Evolutionary conservation across 2,113 vertebrate genomes (phyloP).

Genomic region (Aplodontia rufa): DNA sequence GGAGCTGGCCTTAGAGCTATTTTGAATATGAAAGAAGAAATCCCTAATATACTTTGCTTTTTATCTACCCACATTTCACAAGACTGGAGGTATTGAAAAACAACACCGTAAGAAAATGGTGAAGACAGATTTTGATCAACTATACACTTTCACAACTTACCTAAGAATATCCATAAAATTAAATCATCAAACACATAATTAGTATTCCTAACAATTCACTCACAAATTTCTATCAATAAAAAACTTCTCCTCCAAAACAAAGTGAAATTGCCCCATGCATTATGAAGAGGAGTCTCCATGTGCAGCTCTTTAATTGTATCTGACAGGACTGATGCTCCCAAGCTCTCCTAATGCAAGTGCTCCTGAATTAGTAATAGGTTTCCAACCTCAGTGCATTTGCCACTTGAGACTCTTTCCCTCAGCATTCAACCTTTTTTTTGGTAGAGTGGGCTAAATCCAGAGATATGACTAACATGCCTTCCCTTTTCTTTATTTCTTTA

Average conservation of each 20-base stretch:
- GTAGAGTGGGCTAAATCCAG: neutral
- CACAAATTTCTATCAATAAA: slow-evolving; percentile 51
- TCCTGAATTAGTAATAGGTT: slow-evolving; percentile 84
- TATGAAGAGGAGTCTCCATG: slow-evolving; percentile 73
- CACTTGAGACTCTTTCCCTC: slow-evolving; percentile 51
- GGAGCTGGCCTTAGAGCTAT: neutral
- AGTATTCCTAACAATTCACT: slow-evolving; percentile 66
- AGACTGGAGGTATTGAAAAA: neutral
- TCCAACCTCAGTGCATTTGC: slow-evolving; percentile 48
- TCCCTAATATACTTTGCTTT: slow-evolving; percentile 21
- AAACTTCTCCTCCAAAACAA: slow-evolving; percentile 58
- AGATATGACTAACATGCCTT: slow-evolving; percentile 36
- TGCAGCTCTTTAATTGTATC: slow-evolving; percentile 62
- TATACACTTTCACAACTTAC: slow-evolving; percentile 35
- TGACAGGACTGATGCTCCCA: slow-evolving; percentile 67
- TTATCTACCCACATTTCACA: neutral
- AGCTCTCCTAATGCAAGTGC: slow-evolving; percentile 79
- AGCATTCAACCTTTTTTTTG: slow-evolving; percentile 49
- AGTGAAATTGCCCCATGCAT: slow-evolving; percentile 81
- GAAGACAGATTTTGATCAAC: neutral
- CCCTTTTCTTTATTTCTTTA: slow-evolving; percentile 17
- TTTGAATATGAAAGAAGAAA: slow-evolving; percentile 27
- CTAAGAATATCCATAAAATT: neutral
- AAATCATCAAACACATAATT: slow-evolving; percentile 55
- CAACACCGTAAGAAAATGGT: neutral